These are phyloP conservation scores for Archaeoteleia sp. DNA, from an alignment of 2,888 invertebrate species.

Conservation along the genomic window DNA sequence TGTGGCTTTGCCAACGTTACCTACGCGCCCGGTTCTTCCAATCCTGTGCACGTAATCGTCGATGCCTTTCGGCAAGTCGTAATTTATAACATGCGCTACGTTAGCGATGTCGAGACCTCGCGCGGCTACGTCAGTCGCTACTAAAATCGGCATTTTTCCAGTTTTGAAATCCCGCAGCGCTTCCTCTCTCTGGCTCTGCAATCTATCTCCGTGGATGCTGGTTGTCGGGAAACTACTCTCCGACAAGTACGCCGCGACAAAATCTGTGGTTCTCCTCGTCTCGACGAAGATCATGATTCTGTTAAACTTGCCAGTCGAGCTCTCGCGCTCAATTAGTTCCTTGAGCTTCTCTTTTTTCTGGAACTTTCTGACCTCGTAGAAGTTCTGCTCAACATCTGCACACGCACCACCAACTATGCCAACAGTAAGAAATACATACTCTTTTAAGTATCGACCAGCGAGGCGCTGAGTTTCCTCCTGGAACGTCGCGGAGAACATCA, in stretches of 20 bases:
- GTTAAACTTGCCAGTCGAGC: constrained; percentile 64
- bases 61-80: constrained; percentile 90
- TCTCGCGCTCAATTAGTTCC: constrained; percentile 79
- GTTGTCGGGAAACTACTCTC: constrained; percentile 84
- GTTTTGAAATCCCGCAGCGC: constrained; percentile 86
- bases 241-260: constrained; percentile 87
- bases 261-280: constrained; percentile 92
- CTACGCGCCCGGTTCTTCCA: constrained; percentile 95
- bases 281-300: constrained; percentile 89
- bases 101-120: constrained; percentile 93
- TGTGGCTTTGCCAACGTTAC: constrained; percentile 90
- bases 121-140: constrained; percentile 97
- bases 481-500: constrained; percentile 89
- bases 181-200: constrained; percentile 84
- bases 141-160: constrained; percentile 86
- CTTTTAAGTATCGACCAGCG: constrained; percentile 85
- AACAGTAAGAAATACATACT: constrained; percentile 91
- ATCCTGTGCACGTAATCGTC: constrained; percentile 97
- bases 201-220: constrained; percentile 85
- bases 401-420: constrained; percentile 96
- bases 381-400: constrained; percentile 89
- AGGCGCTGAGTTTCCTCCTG: constrained; percentile 84
- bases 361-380: constrained; percentile 82
- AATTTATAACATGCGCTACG: constrained; percentile 93
- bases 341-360: constrained; percentile 86